These are phyloP conservation scores for Cynoglossus semilaevis DNA, from an alignment of 2,113 vertebrate species.

Conservation along the genomic window DNA sequence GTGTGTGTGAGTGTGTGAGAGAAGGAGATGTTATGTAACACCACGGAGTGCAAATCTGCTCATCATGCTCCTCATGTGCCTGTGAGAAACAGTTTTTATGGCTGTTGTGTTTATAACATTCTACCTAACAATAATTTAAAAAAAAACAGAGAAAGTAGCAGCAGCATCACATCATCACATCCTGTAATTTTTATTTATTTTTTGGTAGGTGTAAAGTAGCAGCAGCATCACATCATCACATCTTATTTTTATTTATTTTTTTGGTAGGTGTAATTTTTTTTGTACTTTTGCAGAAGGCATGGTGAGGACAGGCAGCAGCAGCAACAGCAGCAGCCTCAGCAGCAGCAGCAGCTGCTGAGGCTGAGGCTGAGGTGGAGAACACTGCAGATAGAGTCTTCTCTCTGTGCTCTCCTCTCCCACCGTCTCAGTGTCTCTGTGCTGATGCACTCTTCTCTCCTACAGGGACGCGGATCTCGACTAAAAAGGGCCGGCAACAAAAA, in stretches of 20 bases:
- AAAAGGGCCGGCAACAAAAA: conserved; percentile 42
- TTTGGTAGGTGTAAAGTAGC: conserved; percentile 4
- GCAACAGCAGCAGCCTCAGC: conserved; percentile 20
- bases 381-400: conserved; percentile 40
- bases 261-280: conserved; percentile 15
- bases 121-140: conserved; percentile 50
- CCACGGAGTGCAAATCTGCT: conserved; percentile 66
- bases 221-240: conserved; percentile 57
- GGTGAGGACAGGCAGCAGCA: conserved; percentile 22
- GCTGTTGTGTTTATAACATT: conserved; percentile 59
- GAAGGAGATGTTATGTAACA: conserved; percentile 62
- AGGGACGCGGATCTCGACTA: conserved; percentile 49
- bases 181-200: too few relatives aligned
- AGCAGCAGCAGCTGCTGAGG: too few relatives aligned
- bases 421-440: conserved; percentile 32
- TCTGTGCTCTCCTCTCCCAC: conserved; percentile 29
- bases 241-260: too few relatives aligned
- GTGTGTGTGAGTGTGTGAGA: conserved; percentile 17
- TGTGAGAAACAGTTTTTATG: conserved; percentile 58
- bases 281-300: conserved; percentile 40
- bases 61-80: conserved; percentile 71
- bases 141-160: conserved; percentile 47
- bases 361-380: too few relatives aligned
- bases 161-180: conserved; percentile 55
- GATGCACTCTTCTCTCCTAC: conserved; percentile 47